These are phyloP conservation scores for Aix galericulata DNA, from an alignment of 2,113 vertebrate species.

Conservation along the genomic window DNA sequence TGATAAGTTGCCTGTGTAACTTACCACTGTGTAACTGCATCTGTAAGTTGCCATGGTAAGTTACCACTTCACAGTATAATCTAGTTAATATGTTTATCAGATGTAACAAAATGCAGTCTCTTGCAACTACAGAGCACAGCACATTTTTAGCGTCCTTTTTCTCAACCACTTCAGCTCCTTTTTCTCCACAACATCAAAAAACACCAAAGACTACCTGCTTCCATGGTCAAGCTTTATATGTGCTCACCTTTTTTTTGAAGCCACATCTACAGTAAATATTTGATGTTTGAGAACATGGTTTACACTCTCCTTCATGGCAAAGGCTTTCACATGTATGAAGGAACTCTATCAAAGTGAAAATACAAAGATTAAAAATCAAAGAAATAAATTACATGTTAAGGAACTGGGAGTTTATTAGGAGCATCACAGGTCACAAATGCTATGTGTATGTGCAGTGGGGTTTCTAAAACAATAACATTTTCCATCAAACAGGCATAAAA, in stretches of 20 bases:
- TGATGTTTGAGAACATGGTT: constrained; percentile 91
- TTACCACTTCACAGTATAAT: neutral
- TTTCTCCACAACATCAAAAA: neutral
- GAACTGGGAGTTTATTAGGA: neutral
- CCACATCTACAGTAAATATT: constrained; percentile 92
- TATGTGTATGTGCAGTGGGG: neutral
- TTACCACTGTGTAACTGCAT: no score
- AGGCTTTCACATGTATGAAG: constrained; percentile 92
- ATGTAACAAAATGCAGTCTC: neutral
- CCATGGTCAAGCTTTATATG: neutral
- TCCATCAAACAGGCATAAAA: neutral
- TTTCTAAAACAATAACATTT: neutral
- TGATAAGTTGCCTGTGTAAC: neutral
- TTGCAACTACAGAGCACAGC: neutral
- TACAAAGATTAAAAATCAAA: neutral
- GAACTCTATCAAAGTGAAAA: constrained; percentile 78
- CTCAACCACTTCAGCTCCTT: neutral
- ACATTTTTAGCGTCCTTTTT: neutral
- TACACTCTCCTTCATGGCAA: constrained; percentile 94
- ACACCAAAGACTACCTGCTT: neutral
- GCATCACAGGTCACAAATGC: neutral
- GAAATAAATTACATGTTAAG: neutral
- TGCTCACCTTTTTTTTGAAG: constrained; percentile 89
- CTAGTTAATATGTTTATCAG: neutral
- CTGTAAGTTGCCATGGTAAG: neutral